Evolutionary conservation across 2,888 invertebrate species (phyloP).

Genomic region (Calliopum simillimum): DNA sequence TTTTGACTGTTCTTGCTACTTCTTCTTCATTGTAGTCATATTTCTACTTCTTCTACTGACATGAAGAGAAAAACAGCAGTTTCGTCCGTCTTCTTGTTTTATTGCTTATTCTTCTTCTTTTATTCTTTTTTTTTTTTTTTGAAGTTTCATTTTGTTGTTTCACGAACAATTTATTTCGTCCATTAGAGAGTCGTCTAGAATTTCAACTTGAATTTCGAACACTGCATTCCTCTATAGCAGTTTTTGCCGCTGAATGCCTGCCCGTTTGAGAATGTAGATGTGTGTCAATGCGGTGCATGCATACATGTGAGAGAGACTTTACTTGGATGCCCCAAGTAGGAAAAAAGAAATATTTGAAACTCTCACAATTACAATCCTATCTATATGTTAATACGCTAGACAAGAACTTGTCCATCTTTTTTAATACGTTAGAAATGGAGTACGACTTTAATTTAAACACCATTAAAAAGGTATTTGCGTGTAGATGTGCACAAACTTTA

Average conservation of each 20-base stretch:
- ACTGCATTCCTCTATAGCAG: background rate
- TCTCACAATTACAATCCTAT: too few species aligned
- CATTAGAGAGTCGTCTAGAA: constrained; percentile 60
- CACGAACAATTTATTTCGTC: constrained; percentile 60
- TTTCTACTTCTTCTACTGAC: too few species aligned
- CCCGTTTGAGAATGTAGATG: background rate
- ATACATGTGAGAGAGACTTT: too few species aligned
- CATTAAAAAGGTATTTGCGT: too few species aligned
- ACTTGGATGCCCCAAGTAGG: too few species aligned
- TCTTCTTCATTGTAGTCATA: background rate
- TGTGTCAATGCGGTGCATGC: constrained; percentile 5
- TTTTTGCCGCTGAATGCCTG: background rate
- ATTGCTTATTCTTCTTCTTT: background rate
- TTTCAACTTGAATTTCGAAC: constrained; percentile 49
- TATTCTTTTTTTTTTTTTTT: constrained; percentile 4
- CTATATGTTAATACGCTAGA: too few species aligned
- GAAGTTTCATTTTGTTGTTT: constrained; percentile 53
- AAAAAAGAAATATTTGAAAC: too few species aligned
- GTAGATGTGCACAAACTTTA: too few species aligned
- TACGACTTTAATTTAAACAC: too few species aligned
- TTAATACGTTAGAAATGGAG: too few species aligned
- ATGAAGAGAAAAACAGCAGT: too few species aligned
- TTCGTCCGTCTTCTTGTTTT: background rate
- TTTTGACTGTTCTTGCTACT: background rate
- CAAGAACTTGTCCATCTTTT: too few species aligned